A percentile compares a stretch with the other conserved stretches of the same genome.
These are phyloP conservation scores for Sula dactylatra DNA, from an alignment of 2,113 vertebrate species.

Conservation along the genomic window DNA sequence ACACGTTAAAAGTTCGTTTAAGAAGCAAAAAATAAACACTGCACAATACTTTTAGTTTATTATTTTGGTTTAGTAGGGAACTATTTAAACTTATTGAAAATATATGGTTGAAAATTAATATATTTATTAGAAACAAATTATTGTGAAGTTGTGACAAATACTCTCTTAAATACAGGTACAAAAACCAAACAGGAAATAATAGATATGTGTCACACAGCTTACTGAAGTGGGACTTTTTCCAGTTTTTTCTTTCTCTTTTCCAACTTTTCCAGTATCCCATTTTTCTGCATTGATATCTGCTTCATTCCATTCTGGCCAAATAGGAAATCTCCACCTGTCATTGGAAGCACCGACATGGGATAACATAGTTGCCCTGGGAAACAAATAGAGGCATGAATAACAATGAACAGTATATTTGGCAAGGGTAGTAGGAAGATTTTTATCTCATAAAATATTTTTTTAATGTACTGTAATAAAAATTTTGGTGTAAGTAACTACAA, in stretches of 20 bases:
- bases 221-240: constrained; percentile 74
- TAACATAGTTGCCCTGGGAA: constrained; percentile 50
- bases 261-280: constrained; percentile 82
- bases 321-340: constrained; percentile 68
- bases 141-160: not conserved
- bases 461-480: not conserved
- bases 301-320: constrained; percentile 95
- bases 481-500: not conserved
- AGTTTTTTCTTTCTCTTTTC: constrained; percentile 80
- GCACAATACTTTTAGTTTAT: not conserved
- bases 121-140: not conserved
- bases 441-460: not conserved
- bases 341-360: not conserved
- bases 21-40: not conserved
- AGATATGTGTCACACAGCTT: constrained; percentile 37
- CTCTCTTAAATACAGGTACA: not conserved
- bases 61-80: not conserved
- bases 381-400: not conserved
- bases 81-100: not conserved
- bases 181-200: not conserved
- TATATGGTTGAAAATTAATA: not conserved
- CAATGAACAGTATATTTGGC: not conserved
- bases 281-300: constrained; percentile 86
- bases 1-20: not conserved
- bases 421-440: not conserved